Evolutionary conservation across 2,113 vertebrate species (phyloP).

Genomic region (Myrmophylax atrothorax): DNA sequence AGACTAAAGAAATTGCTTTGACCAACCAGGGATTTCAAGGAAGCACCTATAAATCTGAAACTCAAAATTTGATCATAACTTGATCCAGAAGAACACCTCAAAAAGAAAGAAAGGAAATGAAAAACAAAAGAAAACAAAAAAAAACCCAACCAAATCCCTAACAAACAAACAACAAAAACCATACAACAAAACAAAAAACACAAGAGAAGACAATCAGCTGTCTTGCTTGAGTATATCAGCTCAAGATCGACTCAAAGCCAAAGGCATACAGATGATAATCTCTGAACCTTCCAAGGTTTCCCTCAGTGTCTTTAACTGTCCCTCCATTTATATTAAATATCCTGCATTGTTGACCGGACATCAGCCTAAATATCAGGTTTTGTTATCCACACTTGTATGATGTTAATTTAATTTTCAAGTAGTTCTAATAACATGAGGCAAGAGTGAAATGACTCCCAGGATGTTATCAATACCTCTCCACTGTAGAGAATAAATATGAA

Average conservation of each 20-base stretch:
- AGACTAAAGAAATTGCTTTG: constrained; percentile 20
- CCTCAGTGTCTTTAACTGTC: background rate
- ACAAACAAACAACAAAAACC: no score
- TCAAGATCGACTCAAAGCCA: background rate
- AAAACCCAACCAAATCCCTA: no score
- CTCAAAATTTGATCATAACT: background rate
- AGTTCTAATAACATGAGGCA: background rate
- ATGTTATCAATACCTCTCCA: background rate
- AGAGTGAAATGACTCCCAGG: background rate
- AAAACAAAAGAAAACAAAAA: no score
- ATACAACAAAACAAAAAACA: no score
- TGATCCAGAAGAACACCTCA: background rate
- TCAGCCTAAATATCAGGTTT: background rate
- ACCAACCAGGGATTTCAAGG: background rate
- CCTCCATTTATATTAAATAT: background rate
- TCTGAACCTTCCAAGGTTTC: background rate
- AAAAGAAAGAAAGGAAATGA: background rate
- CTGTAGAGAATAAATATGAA: constrained; percentile 7
- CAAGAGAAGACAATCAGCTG: background rate
- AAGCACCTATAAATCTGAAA: background rate
- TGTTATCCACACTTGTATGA: background rate
- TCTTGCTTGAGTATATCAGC: background rate
- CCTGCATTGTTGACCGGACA: background rate
- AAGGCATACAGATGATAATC: background rate
- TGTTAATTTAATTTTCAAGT: constrained; percentile 16